Conservation (phyloP, 2,888 invertebrate genomes). For the Punctoribates punctum region DNA sequence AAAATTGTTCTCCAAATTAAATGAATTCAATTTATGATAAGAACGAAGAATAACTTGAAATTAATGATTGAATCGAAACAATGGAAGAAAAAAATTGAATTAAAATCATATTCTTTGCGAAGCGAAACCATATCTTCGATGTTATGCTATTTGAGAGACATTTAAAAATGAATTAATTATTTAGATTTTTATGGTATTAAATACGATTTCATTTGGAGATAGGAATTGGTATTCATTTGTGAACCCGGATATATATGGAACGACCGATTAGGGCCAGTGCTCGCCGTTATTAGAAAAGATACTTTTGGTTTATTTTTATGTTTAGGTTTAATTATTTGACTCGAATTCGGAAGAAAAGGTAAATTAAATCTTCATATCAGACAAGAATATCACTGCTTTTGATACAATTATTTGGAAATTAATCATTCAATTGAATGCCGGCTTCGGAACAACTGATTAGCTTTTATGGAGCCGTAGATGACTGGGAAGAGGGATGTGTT, state of each 20-base stretch:
- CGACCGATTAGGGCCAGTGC: not conserved
- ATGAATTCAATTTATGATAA: no score
- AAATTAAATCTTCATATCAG: not conserved
- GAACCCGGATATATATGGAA: constrained; percentile 10
- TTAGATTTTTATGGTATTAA: not conserved
- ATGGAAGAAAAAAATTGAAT: no score
- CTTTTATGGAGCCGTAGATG: constrained; percentile 6
- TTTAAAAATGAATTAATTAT: no score
- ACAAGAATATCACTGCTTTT: not conserved
- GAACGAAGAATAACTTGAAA: no score
- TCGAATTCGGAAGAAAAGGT: not conserved
- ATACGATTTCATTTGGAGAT: not conserved
- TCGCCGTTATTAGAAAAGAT: not conserved
- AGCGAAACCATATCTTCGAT: no score
- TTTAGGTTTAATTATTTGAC: not conserved
- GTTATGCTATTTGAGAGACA: no score
- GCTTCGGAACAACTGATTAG: constrained; percentile 22
- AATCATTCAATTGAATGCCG: not conserved
- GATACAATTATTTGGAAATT: not conserved
- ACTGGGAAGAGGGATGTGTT: constrained; percentile 1
- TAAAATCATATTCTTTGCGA: no score
- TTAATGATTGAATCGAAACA: no score
- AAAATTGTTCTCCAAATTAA: no score
- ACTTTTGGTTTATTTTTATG: not conserved
- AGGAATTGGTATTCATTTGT: not conserved